Percentiles rank a stretch among this genome's conserved stretches.
phyloP scores from a whole-genome alignment of 2,797 vertebrate genomes.

The Meriones psammophilus region DNA sequence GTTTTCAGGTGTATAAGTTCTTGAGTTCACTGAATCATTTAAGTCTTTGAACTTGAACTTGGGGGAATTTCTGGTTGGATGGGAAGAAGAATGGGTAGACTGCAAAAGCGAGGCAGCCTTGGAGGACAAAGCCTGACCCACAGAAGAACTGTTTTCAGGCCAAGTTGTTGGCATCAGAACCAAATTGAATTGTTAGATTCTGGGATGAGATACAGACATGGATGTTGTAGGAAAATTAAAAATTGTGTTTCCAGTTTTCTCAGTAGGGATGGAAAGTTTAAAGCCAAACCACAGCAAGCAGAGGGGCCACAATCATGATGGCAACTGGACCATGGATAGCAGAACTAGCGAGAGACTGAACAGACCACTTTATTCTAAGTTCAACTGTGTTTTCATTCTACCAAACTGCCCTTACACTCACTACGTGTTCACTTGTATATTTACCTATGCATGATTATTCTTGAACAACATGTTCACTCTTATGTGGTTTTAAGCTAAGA shows the following conservation, averaged over 20 bases:
- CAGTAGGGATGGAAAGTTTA: background rate
- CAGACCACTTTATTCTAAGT: background rate
- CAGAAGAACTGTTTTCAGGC: background rate
- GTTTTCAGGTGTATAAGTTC: background rate
- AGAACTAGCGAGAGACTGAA: background rate
- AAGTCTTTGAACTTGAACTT: background rate
- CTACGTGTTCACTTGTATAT: background rate
- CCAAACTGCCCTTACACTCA: background rate
- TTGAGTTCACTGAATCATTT: constrained; percentile 4
- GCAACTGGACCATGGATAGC: background rate
- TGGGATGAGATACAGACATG: background rate
- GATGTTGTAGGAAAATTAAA: background rate
- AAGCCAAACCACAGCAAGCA: background rate
- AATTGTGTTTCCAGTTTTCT: background rate
- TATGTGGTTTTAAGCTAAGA: background rate
- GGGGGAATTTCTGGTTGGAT: background rate
- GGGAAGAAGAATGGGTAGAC: background rate
- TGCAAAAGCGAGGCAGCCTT: background rate
- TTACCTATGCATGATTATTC: background rate
- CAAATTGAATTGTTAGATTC: background rate
- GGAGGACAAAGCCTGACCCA: background rate
- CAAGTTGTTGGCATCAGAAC: background rate
- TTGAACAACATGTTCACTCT: background rate
- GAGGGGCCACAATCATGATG: background rate
- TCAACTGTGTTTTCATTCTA: background rate